Evolutionary conservation across 2,888 invertebrate genomes (phyloP), one percentile per base, ranked within the genome.

Genomic region (Cinara cedri): DNA sequence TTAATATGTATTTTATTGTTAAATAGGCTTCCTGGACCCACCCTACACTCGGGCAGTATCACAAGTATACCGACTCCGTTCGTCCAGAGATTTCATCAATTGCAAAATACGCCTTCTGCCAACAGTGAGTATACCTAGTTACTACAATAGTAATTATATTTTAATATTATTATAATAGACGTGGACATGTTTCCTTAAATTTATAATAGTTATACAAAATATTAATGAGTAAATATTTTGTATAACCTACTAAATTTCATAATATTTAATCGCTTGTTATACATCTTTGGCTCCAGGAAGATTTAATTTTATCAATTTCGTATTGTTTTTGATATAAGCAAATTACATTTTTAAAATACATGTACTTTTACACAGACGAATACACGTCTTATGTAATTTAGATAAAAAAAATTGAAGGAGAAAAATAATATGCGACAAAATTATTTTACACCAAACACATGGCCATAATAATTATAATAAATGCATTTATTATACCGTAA

Each of bases 11-110:
- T 44, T 46, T 21, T 54, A 55, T 76, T 76, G 75, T 76, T 42
- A 51, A 60, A 24, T n/a, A 78, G 78, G 55, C 78, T 78, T 62
- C 78, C 78, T 70, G 78, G 78, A 78, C 78, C 78, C 26, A 78
- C 78, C 51, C 60, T 78, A n/a, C 78, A 78, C 68, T 78, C 78
- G 4, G 78, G 78, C 49, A 78, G 68, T 42, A 78, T 78, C 26
- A 78, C 78, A 9, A 78, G 16, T 16, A 78, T 78, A 70, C 78
- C 78, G 21, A 70, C 78, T 16, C 78, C 78, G 78, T 78, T 78
- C 78, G 70, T 51, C 34, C 78, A 78, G 42, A 78, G 78, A 68
- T 78, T 78, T 60, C 78, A 78, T 78, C 78, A 70, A 51, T 51
- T 42, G 60, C 78, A 78, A 70, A 70, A 78, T 70, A 49, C 70